A percentile compares a stretch with the other conserved stretches of the same genome.
These are phyloP conservation scores for Tipula helvola DNA, from an alignment of 2,888 invertebrate genomes.

Conservation along the genomic window DNA sequence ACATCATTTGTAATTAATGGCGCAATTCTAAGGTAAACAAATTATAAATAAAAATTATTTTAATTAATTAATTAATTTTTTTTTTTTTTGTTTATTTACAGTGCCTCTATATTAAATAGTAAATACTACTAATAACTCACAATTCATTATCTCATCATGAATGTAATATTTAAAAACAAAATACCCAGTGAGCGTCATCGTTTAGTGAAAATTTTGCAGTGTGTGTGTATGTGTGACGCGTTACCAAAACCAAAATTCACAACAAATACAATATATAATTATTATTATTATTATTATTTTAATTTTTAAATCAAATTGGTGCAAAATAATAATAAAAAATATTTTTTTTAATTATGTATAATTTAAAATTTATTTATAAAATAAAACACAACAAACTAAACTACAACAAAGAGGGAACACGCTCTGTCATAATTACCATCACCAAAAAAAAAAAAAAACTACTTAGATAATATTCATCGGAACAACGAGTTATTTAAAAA, in stretches of 20 bases:
- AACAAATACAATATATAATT: not conserved
- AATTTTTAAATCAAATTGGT: not conserved
- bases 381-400: not conserved
- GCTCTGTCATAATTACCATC: not conserved
- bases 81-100: not conserved
- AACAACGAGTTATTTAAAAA: constrained; percentile 4
- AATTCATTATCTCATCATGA: not conserved
- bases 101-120: not conserved
- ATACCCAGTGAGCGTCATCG: constrained; percentile 5
- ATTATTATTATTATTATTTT: not conserved
- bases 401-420: not conserved
- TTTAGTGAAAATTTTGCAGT: not conserved
- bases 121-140: not conserved
- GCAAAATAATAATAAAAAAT: constrained; percentile 7
- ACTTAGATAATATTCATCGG: not conserved
- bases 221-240: not conserved
- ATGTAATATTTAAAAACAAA: not conserved
- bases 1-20: constrained; percentile 68
- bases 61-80: not conserved
- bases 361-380: not conserved
- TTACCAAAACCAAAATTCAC: constrained; percentile 8
- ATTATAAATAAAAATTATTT: not conserved
- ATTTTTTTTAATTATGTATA: not conserved
- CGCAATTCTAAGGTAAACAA: constrained; percentile 8
- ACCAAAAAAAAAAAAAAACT: not conserved